Evolutionary conservation across 1,140 invertebrate species (phyloP).

Genomic region (Megathymus violae): DNA sequence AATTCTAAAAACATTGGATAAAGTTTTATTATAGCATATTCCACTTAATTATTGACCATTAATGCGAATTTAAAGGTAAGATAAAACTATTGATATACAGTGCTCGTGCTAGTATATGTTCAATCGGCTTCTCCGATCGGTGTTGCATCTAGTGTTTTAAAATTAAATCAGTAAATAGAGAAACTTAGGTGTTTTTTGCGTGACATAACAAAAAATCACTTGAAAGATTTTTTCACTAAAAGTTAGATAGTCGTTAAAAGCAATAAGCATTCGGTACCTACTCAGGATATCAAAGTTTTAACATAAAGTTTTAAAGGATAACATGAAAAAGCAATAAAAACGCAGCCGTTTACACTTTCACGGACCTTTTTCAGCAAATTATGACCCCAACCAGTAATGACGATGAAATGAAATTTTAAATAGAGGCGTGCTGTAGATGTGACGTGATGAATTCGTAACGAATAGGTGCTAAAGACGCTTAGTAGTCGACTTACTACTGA

Average conservation of each 20-base stretch:
- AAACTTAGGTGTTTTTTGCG: too few species aligned
- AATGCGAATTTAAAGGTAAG: too few species aligned
- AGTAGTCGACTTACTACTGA: too few species aligned
- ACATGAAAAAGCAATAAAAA: constrained; percentile 31
- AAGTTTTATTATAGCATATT: too few species aligned
- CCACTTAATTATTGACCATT: too few species aligned
- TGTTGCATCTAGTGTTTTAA: too few species aligned
- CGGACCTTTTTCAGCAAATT: constrained; percentile 24
- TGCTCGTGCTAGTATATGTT: too few species aligned
- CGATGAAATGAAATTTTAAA: constrained; percentile 28
- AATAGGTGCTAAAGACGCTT: constrained; percentile 11
- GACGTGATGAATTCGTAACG: constrained; percentile 4
- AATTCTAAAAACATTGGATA: too few species aligned
- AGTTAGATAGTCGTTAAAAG: constrained; percentile 22
- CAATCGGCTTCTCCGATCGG: too few species aligned
- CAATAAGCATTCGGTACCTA: constrained; percentile 4
- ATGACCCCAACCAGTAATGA: background rate
- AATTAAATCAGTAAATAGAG: too few species aligned
- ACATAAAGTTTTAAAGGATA: background rate
- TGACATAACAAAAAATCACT: constrained; percentile 23
- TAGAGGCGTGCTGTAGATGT: constrained; percentile 8
- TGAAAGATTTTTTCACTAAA: constrained; percentile 13
- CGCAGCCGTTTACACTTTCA: constrained; percentile 12
- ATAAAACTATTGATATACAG: too few species aligned
- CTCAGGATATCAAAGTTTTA: constrained; percentile 14